These are phyloP conservation scores for Moxostoma hubbsi DNA, from an alignment of 2,797 vertebrate genomes.

Conservation along the genomic window DNA sequence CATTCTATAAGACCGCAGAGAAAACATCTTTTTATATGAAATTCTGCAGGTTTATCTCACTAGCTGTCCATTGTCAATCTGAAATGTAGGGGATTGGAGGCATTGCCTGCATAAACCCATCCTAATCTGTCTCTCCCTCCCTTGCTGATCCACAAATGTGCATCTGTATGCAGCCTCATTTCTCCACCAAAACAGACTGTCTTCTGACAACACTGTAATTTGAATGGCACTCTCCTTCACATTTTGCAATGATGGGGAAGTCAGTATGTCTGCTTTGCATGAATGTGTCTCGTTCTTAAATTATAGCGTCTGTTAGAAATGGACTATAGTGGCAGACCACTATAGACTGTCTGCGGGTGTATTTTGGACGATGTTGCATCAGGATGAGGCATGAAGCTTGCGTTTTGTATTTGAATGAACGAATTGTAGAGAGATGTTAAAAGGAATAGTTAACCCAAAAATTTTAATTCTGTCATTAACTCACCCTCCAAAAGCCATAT, in stretches of 20 bases:
- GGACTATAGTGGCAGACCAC: conserved; percentile 70
- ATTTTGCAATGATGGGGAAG: conserved; percentile 54
- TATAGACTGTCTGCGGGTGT: conserved; percentile 56
- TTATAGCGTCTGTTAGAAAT: conserved; percentile 80
- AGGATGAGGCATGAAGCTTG: too few species aligned
- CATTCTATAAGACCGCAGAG: conserved; percentile 70
- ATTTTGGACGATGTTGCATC: conserved; percentile 20
- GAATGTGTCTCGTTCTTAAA: conserved; percentile 78
- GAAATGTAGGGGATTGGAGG: conserved; percentile 67
- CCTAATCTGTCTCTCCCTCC: conserved; percentile 72
- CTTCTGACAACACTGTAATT: conserved; percentile 76
- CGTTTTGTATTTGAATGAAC: too few species aligned
- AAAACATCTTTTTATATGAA: conserved; percentile 80
- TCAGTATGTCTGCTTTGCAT: conserved; percentile 74
- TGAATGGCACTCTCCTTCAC: conserved; percentile 62
- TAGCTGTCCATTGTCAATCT: conserved; percentile 77
- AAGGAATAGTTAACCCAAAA: too few species aligned
- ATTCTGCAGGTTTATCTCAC: conserved; percentile 78
- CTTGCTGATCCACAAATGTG: conserved; percentile 50
- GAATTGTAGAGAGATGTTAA: too few species aligned
- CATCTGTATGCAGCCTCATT: conserved; percentile 70
- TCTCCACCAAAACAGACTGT: conserved; percentile 73
- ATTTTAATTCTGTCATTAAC: too few species aligned
- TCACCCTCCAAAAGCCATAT: too few species aligned
- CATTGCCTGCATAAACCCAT: conserved; percentile 76